Evolutionary conservation across 2,797 vertebrate species (phyloP).

Genomic region (Poeciliopsis paucimaculata): DNA sequence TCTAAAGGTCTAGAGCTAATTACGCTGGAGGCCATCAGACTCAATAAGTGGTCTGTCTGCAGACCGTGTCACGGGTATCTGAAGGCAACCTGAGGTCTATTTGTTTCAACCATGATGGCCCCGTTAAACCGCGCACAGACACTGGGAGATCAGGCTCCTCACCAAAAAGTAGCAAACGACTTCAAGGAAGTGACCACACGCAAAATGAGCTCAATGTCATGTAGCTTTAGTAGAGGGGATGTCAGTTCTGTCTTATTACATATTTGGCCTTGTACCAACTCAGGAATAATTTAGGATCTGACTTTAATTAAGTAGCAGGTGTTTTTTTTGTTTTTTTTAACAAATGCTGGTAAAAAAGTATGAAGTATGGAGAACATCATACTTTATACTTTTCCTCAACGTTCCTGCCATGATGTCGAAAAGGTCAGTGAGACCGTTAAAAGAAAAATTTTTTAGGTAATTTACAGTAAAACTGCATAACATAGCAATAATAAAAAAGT

Average conservation of each 20-base stretch:
- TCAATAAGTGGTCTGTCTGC: constrained; percentile 54
- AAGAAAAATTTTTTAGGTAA: neutral
- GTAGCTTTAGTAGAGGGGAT: neutral
- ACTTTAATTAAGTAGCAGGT: neutral
- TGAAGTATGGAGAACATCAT: neutral
- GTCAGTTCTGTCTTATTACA: neutral
- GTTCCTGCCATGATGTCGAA: constrained; percentile 92
- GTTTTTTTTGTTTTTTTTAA: neutral
- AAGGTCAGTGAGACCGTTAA: constrained; percentile 79
- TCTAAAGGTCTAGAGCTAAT: constrained; percentile 17
- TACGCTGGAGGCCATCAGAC: constrained; percentile 38
- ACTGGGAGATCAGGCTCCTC: constrained; percentile 1
- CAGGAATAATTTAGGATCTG: neutral
- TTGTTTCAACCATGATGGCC: neutral
- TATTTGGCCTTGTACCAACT: neutral
- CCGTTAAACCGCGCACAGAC: constrained; percentile 1
- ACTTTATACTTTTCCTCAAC: constrained; percentile 84
- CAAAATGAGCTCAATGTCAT: neutral
- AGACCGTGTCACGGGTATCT: constrained; percentile 59
- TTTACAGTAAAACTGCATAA: neutral
- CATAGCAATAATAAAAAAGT: neutral
- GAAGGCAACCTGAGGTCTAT: constrained; percentile 6
- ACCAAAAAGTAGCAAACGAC: neutral
- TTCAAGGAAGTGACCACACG: neutral
- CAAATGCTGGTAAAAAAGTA: neutral